Evolutionary conservation across 2,888 invertebrate genomes (phyloP), one percentile per base, ranked within the genome.

Genomic region (Drosophila lacicola): DNA sequence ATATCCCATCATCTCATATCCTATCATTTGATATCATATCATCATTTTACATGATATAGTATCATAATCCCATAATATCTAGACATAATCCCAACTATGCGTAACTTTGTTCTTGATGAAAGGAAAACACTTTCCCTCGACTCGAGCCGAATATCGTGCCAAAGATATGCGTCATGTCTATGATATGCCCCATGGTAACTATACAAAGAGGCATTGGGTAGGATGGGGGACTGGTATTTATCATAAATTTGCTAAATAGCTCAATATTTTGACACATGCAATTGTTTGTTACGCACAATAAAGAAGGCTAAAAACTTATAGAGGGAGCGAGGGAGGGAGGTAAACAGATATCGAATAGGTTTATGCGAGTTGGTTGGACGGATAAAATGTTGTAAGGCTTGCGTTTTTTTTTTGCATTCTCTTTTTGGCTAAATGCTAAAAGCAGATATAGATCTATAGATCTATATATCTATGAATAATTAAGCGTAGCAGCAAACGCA

Each of bases 201-300:
- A 29, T 8, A 8, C 29, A 29, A 8, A 29, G 29, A 8, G 29
- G 0, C 25, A 2, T 8, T 29, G 8, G 29, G 29, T 0, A 2
- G 29, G 29, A 2, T 8, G 29, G 0, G 2, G 29, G 1, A 9
- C 5, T 9, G 13, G 36, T n/a, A 5, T 41, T 13, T 8, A 9
- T 13, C 14, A 63, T 83, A 74, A 78, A 74, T 86, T 77, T 63
- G 34, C 9, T 3, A 70, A 69, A 87, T 75, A 84, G 78, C 78
- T 79, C 74, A 89, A 87, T 86, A 89, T 87, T 89, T 88, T 89
- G 87, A 89, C 87, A 88, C 33, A 53, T 63, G 64, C 75, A 75
- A 87, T 84, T 84, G 74, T 57, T 77, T 71, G 78, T 84, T 77
- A 63, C 62, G 80, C 80, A 61, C 56, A 51, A 78, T 74, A 70